phyloP scores from a whole-genome alignment of 2,113 vertebrate species.

The Okapia johnstoni region DNA sequence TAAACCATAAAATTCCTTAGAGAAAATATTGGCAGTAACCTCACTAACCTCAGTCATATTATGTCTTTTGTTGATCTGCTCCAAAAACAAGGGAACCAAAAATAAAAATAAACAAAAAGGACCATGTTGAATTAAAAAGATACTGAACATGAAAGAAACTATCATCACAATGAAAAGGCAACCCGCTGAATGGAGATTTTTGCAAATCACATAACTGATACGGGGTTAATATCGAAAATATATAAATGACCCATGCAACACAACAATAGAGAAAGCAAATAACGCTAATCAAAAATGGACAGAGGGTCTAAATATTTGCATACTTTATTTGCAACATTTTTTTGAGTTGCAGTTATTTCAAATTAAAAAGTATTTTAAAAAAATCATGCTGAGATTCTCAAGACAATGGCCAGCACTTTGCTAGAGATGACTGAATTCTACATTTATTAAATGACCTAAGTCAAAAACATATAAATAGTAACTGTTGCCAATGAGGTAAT shows the following conservation, averaged over 20 bases:
- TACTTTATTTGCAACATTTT: background rate
- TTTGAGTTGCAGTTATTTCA: background rate
- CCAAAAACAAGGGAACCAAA: background rate
- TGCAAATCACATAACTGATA: background rate
- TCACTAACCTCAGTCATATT: background rate
- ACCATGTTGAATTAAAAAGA: background rate
- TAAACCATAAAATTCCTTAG: background rate
- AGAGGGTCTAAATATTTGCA: background rate
- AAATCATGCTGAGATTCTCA: background rate
- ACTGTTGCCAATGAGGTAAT: background rate
- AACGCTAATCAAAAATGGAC: background rate
- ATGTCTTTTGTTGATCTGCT: background rate
- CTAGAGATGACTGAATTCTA: background rate
- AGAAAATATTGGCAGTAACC: background rate
- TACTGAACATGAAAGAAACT: background rate
- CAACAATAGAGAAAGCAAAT: background rate
- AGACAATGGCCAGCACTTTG: background rate
- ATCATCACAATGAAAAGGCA: background rate
- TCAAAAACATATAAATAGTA: background rate
- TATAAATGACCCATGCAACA: background rate
- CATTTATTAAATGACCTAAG: background rate
- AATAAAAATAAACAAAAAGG: background rate
- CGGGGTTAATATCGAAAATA: background rate
- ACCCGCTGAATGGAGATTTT: background rate
- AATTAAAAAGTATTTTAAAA: background rate